Base-by-base conservation (phyloP, 2,113 vertebrate genomes). In the Pomatorhinus ruficollis region DNA sequence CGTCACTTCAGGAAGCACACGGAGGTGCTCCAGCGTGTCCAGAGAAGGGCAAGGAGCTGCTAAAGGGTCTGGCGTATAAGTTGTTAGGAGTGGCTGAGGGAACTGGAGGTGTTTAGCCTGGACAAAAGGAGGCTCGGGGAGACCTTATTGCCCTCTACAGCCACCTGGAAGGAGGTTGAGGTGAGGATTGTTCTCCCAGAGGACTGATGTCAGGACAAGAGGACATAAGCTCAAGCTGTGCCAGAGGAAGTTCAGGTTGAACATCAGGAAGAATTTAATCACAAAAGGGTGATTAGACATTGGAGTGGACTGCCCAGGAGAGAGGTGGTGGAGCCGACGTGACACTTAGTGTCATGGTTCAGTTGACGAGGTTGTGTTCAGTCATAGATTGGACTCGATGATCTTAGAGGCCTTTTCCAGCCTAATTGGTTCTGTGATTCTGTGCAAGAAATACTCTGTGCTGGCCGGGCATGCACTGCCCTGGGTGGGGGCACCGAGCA, bases 1-100 rank as follows among this genome's bases (percentile, higher is more conserved):
- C 20, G 3, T 35, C 35, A 2, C 2, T 4, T 8, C 22, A 1
- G 54, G 24, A 16, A 21, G 31, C 42, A 2, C 25, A 0, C 2
- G 18, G 66, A 37, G 27, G 22, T 13, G 49, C 47, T 40, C 33
- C 16, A 56, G 65, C 20, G 9, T 8, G 52, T 24, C 33, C 59
- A 11, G 33, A 28, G 59, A 16, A 57, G 31, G 35, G 15, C 31
- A 10, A 0, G 25, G 44, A 22, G 56, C 37, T 37, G 27, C 15
- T 16, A 37, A 24, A n/a, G 44, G 23, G 16, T 24, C 33, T 66
- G 53, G 19, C 16, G 27, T 19, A 11, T 4, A 20, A 23, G 5
- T 24, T 30, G 28, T 65, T 33, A 39, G 44, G 27, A 59, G 28
- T 19, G 23, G 37, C 37, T 66, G 60, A n/a, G 45, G 22, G 33